phyloP scores from a whole-genome alignment of 2,888 invertebrate species.

The Acleris cristana region DNA sequence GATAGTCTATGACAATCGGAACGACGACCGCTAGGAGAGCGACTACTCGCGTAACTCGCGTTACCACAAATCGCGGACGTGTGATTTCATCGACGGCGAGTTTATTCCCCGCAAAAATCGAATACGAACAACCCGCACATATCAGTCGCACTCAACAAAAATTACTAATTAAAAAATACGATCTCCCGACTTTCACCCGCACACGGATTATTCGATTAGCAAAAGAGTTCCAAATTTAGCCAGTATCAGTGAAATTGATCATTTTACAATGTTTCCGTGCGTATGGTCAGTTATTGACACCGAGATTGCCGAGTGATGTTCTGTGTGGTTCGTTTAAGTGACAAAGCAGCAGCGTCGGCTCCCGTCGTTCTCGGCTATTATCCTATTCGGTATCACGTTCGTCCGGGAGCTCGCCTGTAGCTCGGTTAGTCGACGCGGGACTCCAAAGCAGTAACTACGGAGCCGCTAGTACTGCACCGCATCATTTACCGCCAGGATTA shows the following conservation, averaged over 20 bases:
- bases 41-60: conserved; percentile 57
- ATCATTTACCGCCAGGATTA: conserved; percentile 81
- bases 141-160: conserved; percentile 43
- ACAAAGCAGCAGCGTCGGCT: conserved; percentile 77
- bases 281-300: conserved; percentile 66
- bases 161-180: conserved; percentile 10
- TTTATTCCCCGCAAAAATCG: conserved; percentile 51
- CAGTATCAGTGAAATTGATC: conserved; percentile 59
- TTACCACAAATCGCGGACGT: conserved; percentile 70
- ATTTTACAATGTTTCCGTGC: conserved; percentile 68
- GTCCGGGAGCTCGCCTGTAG: conserved; percentile 74
- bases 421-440: conserved; percentile 76
- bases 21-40: conserved; percentile 47
- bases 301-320: conserved; percentile 60
- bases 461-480: conserved; percentile 78
- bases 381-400: conserved; percentile 79
- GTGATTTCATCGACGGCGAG: conserved; percentile 57
- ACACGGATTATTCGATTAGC: conserved; percentile 76
- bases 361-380: conserved; percentile 73
- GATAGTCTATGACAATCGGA: conserved; percentile 54
- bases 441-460: conserved; percentile 82
- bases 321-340: conserved; percentile 76
- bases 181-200: conserved; percentile 68
- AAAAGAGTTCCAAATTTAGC: conserved; percentile 65
- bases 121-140: conserved; percentile 48